These are phyloP conservation scores for Daktulosphaira vitifoliae DNA, from an alignment of 1,140 invertebrate species.

Conservation along the genomic window DNA sequence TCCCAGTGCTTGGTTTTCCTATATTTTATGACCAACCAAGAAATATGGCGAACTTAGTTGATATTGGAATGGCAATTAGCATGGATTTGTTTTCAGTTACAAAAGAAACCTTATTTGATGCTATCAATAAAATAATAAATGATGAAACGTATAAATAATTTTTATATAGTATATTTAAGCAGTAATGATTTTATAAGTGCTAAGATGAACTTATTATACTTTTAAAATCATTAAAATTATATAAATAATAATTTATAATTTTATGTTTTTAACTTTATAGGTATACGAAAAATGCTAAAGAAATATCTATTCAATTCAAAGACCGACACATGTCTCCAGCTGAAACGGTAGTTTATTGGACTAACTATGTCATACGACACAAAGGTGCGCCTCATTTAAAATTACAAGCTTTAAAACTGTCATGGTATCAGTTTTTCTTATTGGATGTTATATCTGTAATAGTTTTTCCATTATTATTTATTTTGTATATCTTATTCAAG, in stretches of 20 bases:
- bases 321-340: constrained; percentile 45
- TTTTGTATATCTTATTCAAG: no score
- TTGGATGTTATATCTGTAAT: constrained; percentile 35
- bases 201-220: no score
- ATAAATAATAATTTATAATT: background rate
- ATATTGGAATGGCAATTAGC: constrained; percentile 40
- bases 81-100: constrained; percentile 37
- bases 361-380: constrained; percentile 48
- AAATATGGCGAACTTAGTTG: constrained; percentile 42
- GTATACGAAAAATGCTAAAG: constrained; percentile 33
- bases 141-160: background rate
- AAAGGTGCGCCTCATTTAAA: constrained; percentile 40
- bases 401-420: constrained; percentile 25
- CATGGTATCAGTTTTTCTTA: constrained; percentile 35
- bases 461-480: no score
- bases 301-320: constrained; percentile 20
- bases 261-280: constrained; percentile 35
- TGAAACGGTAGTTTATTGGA: constrained; percentile 52
- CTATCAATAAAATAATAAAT: background rate
- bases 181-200: background rate
- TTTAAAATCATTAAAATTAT: background rate
- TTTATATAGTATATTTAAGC: background rate
- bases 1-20: constrained; percentile 49
- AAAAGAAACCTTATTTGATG: background rate
- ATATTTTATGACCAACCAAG: constrained; percentile 42